These are phyloP conservation scores for Lycophotia porphyrea DNA, from an alignment of 2,888 invertebrate species.

Conservation along the genomic window DNA sequence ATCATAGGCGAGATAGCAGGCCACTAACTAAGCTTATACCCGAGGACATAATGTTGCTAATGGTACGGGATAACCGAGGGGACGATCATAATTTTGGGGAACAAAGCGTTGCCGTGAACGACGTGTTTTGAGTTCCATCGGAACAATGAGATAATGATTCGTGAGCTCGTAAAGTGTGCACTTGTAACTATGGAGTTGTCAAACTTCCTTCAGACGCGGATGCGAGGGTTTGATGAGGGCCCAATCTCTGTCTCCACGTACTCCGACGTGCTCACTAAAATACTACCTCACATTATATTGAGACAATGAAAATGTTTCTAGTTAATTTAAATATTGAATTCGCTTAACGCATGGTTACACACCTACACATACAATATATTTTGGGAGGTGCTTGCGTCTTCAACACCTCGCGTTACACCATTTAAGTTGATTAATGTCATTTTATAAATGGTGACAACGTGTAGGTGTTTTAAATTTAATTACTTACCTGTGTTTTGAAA, in stretches of 20 bases:
- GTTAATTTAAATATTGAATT: conserved; percentile 49
- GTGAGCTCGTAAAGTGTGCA: conserved; percentile 81
- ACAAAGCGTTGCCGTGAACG: conserved; percentile 83
- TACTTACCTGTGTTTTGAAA: conserved; percentile 20
- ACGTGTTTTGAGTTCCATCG: conserved; percentile 80
- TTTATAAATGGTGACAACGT: conserved; percentile 29
- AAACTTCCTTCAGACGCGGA: conserved; percentile 76
- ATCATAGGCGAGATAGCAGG: conserved; percentile 70
- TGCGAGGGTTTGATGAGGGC: conserved; percentile 78
- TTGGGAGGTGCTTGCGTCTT: conserved; percentile 11
- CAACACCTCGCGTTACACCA: conserved; percentile 20
- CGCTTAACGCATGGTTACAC: background rate
- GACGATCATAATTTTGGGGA: conserved; percentile 85
- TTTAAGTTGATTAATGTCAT: conserved; percentile 43
- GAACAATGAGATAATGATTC: conserved; percentile 88
- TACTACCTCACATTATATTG: conserved; percentile 36
- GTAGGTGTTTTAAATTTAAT: conserved; percentile 14
- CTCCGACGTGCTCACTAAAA: conserved; percentile 59
- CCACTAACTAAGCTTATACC: conserved; percentile 78
- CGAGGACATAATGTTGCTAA: conserved; percentile 84
- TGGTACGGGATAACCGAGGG: conserved; percentile 82
- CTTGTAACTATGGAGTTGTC: conserved; percentile 79
- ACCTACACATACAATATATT: conserved; percentile 26
- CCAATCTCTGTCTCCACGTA: conserved; percentile 64
- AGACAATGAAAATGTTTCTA: conserved; percentile 58